Conservation (phyloP, 1,140 invertebrate genomes). For the Rhynchophorus ferrugineus region DNA sequence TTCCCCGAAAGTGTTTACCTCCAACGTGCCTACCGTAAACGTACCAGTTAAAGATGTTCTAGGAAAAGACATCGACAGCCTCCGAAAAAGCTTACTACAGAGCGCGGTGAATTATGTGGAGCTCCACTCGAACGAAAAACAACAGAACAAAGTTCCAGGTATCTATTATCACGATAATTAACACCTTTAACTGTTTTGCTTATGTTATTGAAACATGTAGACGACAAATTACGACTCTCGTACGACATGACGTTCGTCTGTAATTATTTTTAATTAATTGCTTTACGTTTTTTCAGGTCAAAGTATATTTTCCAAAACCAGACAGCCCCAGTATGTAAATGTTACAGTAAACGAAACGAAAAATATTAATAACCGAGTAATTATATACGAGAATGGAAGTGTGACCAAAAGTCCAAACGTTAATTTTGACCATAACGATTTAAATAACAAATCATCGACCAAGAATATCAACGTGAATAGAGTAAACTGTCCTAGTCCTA, state of each 20-base stretch:
- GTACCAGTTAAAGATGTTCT: conserved; percentile 72
- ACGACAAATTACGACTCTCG: no score
- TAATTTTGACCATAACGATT: conserved; percentile 34
- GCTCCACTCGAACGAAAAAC: conserved; percentile 33
- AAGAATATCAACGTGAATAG: conserved; percentile 35
- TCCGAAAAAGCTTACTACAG: conserved; percentile 38
- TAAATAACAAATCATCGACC: conserved; percentile 34
- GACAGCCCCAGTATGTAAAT: conserved; percentile 38
- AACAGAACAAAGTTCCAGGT: conserved; percentile 35
- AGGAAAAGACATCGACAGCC: conserved; percentile 46
- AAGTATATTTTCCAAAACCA: conserved; percentile 33
- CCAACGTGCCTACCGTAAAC: conserved; percentile 67
- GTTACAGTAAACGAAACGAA: conserved; percentile 37
- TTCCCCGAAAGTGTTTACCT: conserved; percentile 70
- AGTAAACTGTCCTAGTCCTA: conserved; percentile 43
- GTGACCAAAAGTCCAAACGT: conserved; percentile 33
- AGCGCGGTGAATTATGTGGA: conserved; percentile 39
- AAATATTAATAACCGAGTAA: conserved; percentile 38
- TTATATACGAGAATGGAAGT: conserved; percentile 39
- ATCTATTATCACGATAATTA: not conserved
- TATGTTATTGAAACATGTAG: no score
- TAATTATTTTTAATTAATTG: no score
- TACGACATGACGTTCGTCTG: no score
- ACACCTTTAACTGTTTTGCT: no score
- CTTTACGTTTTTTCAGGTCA: no score